A percentile compares a stretch with the other conserved stretches of the same genome.
phyloP scores from a whole-genome alignment of 2,113 vertebrate species.

The Meles meles region DNA sequence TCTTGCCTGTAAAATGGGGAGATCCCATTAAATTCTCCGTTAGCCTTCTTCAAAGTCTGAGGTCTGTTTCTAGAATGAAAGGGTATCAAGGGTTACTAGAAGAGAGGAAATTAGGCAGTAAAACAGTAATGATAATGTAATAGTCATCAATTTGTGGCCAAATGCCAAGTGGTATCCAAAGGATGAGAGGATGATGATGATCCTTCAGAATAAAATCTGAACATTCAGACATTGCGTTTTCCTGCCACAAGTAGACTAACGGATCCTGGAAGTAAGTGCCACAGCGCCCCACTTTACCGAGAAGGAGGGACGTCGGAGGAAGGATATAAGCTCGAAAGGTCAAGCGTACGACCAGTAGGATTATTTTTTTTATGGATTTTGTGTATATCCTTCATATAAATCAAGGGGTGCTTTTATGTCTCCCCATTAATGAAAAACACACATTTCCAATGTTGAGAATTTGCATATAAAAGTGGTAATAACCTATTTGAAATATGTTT shows the following conservation, averaged over 20 bases:
- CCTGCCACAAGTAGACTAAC: not conserved
- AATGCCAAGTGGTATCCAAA: not conserved
- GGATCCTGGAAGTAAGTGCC: not conserved
- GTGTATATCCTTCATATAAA: not conserved
- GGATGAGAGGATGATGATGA: not conserved
- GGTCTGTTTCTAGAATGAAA: not conserved
- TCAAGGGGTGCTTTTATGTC: not conserved
- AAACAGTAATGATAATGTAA: not conserved
- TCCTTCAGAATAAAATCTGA: not conserved
- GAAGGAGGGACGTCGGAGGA: fast-evolving
- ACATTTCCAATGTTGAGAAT: not conserved
- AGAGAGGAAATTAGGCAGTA: not conserved
- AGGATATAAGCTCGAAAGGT: not conserved
- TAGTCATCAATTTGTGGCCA: not conserved
- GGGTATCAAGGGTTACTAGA: too few relatives aligned
- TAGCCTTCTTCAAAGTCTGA: not conserved
- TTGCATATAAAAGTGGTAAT: too few relatives aligned
- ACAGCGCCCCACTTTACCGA: not conserved
- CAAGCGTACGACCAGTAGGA: fast-evolving
- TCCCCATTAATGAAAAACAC: not conserved
- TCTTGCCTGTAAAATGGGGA: not conserved
- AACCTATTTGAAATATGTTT: not conserved
- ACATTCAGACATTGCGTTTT: not conserved
- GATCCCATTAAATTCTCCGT: not conserved
- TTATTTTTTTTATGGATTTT: not conserved